Evolutionary conservation across 64 coral and sea anemone genomes (phyloP), one percentile per base, ranked within the genome.

Genomic region (Acropora yongei): DNA sequence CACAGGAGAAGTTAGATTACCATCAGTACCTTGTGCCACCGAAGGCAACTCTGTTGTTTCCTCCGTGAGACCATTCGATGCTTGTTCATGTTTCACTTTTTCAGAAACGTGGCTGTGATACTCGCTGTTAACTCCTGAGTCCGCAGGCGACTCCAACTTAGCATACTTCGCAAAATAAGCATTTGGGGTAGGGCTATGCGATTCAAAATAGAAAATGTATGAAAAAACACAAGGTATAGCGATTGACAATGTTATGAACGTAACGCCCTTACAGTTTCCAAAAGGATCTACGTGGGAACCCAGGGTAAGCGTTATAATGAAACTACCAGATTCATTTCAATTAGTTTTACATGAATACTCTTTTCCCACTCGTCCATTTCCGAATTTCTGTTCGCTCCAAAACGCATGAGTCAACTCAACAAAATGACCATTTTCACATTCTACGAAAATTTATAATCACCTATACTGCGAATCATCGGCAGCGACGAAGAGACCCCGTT

Each of bases 381-480:
- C 30, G 30, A 30, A 30, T 30, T 30, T 0, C 30, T 30, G 30
- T 30, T 30, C 30, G 30, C 30, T 30, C 30, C 30, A 30, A 30
- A 30, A 30, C 30, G 30, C 30, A 30, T 30, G 30, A 30, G 30
- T 30, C 30, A 30, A 30, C 30, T 30, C 30, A 30, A 30, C 30
- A 30, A 55, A 55, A 55, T 55, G 1, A 55, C 51, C 10, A 7
- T 55, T 10, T 7, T 10, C 51, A 1, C 51, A 55, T 55, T 55
- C 10, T 55, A 7, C 0, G 10, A 55, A 10, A 11, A 82, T 73
- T 57, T 3, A 18, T 17, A 63, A 60, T 45, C 79, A 98, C 96
- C 96, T 98, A 79, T 83, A 98, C 78, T 98, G 96, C 39, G 90
- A 46, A 44, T 98, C 96, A 91, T 98, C 96, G 12, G 93, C 82